phyloP scores from a whole-genome alignment of 1,140 invertebrate species.

The Carcinoscorpius rotundicauda region DNA sequence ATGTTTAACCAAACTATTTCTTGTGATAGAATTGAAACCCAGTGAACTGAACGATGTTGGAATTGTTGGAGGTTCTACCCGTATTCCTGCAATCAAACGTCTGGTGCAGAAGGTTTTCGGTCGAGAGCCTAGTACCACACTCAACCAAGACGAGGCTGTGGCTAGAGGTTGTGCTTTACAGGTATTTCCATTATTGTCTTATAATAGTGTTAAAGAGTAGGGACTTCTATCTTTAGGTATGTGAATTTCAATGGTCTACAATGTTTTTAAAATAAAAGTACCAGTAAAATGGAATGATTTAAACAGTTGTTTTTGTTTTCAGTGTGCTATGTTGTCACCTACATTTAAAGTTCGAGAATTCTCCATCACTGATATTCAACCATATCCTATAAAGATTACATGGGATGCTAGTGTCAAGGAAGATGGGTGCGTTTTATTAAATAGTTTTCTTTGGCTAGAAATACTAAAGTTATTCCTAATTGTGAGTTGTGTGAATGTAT shows the following conservation, averaged over 20 bases:
- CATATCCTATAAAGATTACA: conserved; percentile 53
- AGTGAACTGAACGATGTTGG: conserved; percentile 91
- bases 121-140: conserved; percentile 77
- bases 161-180: conserved; percentile 89
- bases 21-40: conserved; percentile 28
- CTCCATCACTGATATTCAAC: conserved; percentile 80
- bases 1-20: too few species aligned
- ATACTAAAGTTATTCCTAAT: too few species aligned
- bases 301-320: background rate
- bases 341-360: conserved; percentile 93
- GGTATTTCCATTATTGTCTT: conserved; percentile 11
- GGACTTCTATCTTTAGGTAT: too few species aligned
- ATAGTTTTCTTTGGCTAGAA: background rate
- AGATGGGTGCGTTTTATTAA: conserved; percentile 36
- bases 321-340: conserved; percentile 89
- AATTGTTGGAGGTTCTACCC: conserved; percentile 86
- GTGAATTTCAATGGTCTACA: too few species aligned
- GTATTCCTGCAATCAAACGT: conserved; percentile 84
- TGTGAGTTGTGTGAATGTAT: too few species aligned
- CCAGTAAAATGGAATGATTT: too few species aligned
- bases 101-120: conserved; percentile 45
- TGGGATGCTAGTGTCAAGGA: conserved; percentile 65
- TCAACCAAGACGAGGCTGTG: conserved; percentile 97
- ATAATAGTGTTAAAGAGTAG: too few species aligned
- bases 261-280: too few species aligned